Conservation (phyloP, 2,797 vertebrate genomes). For the Sebastes elongatus region DNA sequence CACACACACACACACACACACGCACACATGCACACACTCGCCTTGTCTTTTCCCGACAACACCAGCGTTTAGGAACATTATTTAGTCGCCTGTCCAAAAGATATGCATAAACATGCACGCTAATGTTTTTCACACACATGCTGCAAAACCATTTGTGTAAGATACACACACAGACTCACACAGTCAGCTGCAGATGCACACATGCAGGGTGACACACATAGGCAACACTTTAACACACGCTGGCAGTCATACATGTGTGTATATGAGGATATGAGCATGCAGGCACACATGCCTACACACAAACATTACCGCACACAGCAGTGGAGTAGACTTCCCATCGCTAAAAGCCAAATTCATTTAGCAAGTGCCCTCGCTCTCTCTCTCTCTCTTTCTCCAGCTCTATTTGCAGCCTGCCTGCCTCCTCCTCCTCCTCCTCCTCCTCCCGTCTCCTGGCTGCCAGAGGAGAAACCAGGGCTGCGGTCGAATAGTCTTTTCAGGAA, state of each 20-base stretch:
- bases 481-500: neutral
- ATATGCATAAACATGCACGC: slow-evolving; percentile 26
- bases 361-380: slow-evolving; percentile 29
- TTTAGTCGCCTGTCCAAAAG: slow-evolving; percentile 37
- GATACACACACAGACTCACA: slow-evolving; percentile 2
- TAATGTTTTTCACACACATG: slow-evolving; percentile 29
- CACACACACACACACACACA: neutral
- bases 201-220: neutral
- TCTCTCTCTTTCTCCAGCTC: slow-evolving; percentile 35
- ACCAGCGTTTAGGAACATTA: slow-evolving; percentile 36
- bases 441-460: slow-evolving; percentile 13
- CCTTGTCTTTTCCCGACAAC: slow-evolving; percentile 13
- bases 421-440: neutral
- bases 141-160: slow-evolving; percentile 8
- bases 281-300: slow-evolving; percentile 6
- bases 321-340: slow-evolving; percentile 53
- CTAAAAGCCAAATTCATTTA: slow-evolving; percentile 73
- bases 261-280: slow-evolving; percentile 23
- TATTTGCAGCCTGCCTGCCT: slow-evolving; percentile 39
- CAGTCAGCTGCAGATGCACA: neutral
- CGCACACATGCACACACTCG: slow-evolving; percentile 2
- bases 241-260: slow-evolving; percentile 31
- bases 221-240: slow-evolving; percentile 13
- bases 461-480: slow-evolving; percentile 7
- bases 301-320: slow-evolving; percentile 19